Evolutionary conservation across 2,113 vertebrate species (phyloP).

Genomic region (Eptesicus fuscus): DNA sequence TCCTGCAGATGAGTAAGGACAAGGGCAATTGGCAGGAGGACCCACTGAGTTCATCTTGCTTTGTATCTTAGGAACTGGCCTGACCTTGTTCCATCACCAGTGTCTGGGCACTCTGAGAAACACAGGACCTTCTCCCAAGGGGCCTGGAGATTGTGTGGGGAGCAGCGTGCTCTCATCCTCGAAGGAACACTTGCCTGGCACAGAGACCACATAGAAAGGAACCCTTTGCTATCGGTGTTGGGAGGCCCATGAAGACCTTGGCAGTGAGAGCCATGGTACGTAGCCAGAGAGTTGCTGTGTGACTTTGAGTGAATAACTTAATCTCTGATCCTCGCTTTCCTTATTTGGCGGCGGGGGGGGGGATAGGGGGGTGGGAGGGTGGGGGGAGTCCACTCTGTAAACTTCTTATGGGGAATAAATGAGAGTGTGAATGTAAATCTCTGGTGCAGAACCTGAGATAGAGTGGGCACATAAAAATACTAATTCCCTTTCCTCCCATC

Average conservation of each 20-base stretch:
- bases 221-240: background rate
- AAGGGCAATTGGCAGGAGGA: slow-evolving; percentile 62
- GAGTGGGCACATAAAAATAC: slow-evolving; percentile 26
- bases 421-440: slow-evolving; percentile 45
- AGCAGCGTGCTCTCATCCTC: background rate
- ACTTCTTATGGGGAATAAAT: slow-evolving; percentile 27
- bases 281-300: background rate
- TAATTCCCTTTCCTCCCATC: background rate
- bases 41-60: slow-evolving; percentile 61
- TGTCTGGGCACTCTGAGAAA: slow-evolving; percentile 56
- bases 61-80: slow-evolving; percentile 47
- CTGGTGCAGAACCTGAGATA: background rate
- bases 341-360: background rate
- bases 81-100: slow-evolving; percentile 47
- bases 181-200: background rate
- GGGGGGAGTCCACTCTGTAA: background rate
- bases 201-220: background rate
- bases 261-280: background rate
- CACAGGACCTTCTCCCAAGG: background rate
- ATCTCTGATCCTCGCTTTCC: background rate
- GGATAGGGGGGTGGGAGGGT: no score
- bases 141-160: background rate
- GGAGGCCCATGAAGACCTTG: slow-evolving; percentile 32
- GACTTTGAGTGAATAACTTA: slow-evolving; percentile 27
- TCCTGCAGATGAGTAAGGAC: slow-evolving; percentile 69